Percentiles rank a stretch among this genome's conserved stretches.
phyloP scores from a whole-genome alignment of 2,888 invertebrate species.

The Trichogramma evanescens region DNA sequence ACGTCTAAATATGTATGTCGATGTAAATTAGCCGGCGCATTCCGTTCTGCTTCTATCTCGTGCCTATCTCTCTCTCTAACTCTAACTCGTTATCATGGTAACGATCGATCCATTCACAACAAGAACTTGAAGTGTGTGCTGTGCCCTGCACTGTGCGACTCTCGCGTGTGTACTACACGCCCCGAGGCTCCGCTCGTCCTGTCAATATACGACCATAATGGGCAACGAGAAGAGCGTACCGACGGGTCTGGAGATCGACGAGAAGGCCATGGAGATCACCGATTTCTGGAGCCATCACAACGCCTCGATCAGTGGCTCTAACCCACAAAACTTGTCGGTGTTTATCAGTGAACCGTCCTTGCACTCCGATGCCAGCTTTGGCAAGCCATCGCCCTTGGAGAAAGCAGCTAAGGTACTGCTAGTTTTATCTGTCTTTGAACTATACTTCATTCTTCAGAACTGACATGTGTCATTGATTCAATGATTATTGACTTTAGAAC shows the following conservation, averaged over 20 bases:
- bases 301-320: slow-evolving; percentile 56
- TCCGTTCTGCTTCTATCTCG: no score
- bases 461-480: not conserved
- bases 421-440: no score
- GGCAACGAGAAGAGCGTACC: slow-evolving; percentile 70
- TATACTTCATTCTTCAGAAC: not conserved
- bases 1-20: no score
- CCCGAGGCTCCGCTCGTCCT: no score
- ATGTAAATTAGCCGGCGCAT: no score
- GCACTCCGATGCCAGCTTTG: slow-evolving; percentile 41
- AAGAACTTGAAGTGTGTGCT: no score
- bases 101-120: no score
- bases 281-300: slow-evolving; percentile 71
- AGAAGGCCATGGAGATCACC: slow-evolving; percentile 68
- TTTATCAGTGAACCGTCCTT: slow-evolving; percentile 68
- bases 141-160: no score
- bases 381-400: slow-evolving; percentile 60
- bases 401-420: slow-evolving; percentile 64
- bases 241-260: slow-evolving; percentile 66
- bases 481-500: slow-evolving; percentile 56
- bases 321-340: slow-evolving; percentile 61
- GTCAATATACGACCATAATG: slow-evolving; percentile 50
- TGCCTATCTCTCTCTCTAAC: no score
- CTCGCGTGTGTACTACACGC: no score
- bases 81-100: no score